These are phyloP conservation scores for Hystrix cristata DNA, from an alignment of 2,113 vertebrate species.

Conservation along the genomic window DNA sequence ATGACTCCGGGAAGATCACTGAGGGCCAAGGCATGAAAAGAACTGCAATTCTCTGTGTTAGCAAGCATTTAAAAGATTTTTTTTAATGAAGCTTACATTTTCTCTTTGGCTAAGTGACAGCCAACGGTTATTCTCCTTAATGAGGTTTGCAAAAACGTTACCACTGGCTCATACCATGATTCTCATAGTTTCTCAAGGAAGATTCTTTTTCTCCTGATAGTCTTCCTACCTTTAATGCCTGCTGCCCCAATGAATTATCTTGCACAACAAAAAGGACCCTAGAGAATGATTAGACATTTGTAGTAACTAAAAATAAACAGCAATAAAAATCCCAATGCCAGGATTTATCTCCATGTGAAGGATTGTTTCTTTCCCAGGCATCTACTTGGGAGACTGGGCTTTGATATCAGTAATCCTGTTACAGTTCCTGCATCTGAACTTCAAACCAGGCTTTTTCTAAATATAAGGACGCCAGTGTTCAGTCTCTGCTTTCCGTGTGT, in stretches of 20 bases:
- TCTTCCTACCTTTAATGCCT: conserved; percentile 1
- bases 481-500: conserved; percentile 28
- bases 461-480: not conserved
- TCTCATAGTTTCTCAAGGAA: conserved; percentile 34
- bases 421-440: conserved; percentile 5
- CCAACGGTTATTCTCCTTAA: not conserved
- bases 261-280: conserved; percentile 7
- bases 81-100: conserved; percentile 30
- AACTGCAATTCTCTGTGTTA: not conserved
- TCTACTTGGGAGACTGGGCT: conserved; percentile 39
- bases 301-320: conserved; percentile 61
- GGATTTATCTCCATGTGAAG: not conserved
- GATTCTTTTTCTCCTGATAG: not conserved
- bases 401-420: conserved; percentile 58
- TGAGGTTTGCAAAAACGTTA: conserved; percentile 21
- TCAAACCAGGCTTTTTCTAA: conserved; percentile 44
- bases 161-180: not conserved
- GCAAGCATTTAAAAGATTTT: conserved; percentile 29
- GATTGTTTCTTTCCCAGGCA: conserved; percentile 40
- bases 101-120: conserved; percentile 45
- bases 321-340: conserved; percentile 10
- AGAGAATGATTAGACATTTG: conserved; percentile 60
- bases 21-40: not conserved
- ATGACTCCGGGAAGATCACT: not conserved
- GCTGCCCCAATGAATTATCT: not conserved